A percentile compares a stretch with the other conserved stretches of the same genome.
These are phyloP conservation scores for Pissodes strobi DNA, from an alignment of 1,140 invertebrate genomes.

Conservation along the genomic window DNA sequence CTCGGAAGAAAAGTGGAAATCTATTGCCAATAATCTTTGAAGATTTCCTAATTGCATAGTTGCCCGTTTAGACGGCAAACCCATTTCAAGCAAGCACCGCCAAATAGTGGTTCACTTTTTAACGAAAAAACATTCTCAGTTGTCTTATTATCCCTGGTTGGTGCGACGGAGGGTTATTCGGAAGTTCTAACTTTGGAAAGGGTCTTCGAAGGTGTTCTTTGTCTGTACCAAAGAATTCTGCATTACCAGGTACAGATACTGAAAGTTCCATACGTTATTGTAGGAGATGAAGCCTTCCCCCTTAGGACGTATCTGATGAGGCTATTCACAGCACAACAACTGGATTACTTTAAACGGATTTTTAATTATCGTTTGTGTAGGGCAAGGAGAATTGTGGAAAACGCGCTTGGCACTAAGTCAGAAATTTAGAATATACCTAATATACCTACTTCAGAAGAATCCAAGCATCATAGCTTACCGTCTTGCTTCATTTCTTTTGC, in stretches of 20 bases:
- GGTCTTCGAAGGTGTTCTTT: conserved; percentile 20
- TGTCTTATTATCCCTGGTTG: conserved; percentile 52
- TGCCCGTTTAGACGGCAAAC: conserved; percentile 22
- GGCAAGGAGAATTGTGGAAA: too few relatives aligned
- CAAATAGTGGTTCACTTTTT: conserved; percentile 55
- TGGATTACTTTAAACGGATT: conserved; percentile 39
- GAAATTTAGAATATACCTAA: conserved; percentile 12
- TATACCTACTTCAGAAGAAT: conserved; percentile 6
- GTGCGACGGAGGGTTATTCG: conserved; percentile 53
- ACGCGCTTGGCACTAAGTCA: neutral
- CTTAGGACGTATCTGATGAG: conserved; percentile 32
- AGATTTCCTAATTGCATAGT: too few relatives aligned
- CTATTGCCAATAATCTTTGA: neutral
- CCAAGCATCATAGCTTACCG: neutral
- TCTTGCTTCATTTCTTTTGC: neutral
- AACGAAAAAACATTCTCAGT: conserved; percentile 58
- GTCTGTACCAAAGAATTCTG: conserved; percentile 20
- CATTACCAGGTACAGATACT: conserved; percentile 40
- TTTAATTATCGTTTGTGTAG: conserved; percentile 54
- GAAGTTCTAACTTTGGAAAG: conserved; percentile 15
- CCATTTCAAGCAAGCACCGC: too few relatives aligned
- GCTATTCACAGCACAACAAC: conserved; percentile 31
- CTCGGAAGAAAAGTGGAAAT: neutral
- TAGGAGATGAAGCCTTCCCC: conserved; percentile 40
- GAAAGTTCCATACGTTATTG: conserved; percentile 38